Percentiles rank a stretch among this genome's conserved stretches.
phyloP scores from a whole-genome alignment of 2,113 vertebrate genomes.

The Centrocercus urophasianus region DNA sequence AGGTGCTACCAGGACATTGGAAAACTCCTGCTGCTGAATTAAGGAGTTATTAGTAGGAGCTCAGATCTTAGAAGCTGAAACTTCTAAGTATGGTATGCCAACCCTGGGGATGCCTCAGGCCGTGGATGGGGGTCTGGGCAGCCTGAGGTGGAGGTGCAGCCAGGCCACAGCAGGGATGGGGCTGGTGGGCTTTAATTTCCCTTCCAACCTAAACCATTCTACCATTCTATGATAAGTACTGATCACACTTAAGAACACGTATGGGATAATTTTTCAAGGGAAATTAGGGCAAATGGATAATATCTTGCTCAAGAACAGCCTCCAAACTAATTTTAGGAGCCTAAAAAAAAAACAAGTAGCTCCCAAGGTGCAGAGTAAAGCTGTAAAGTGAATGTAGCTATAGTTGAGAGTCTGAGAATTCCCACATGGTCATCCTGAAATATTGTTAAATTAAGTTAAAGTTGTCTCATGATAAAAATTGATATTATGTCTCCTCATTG shows the following conservation, averaged over 20 bases:
- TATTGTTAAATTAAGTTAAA: constrained; percentile 34
- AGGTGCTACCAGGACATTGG: not conserved
- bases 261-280: not conserved
- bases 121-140: not conserved
- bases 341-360: not conserved
- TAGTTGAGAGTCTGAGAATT: not conserved
- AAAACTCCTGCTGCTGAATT: not conserved
- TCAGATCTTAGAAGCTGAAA: not conserved
- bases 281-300: not conserved
- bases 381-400: not conserved
- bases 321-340: not conserved
- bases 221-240: not conserved
- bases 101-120: not conserved
- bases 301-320: not conserved
- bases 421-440: constrained; percentile 29
- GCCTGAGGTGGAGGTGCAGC: not conserved
- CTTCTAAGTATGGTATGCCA: not conserved
- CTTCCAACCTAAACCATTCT: not conserved
- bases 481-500: not conserved
- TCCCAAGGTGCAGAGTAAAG: not conserved
- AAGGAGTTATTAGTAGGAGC: not conserved
- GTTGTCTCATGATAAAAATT: constrained; percentile 14
- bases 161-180: not conserved
- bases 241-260: not conserved
- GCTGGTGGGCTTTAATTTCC: not conserved